Base-by-base conservation (phyloP, 2,113 vertebrate genomes). In the Neodon shergylaensis region DNA sequence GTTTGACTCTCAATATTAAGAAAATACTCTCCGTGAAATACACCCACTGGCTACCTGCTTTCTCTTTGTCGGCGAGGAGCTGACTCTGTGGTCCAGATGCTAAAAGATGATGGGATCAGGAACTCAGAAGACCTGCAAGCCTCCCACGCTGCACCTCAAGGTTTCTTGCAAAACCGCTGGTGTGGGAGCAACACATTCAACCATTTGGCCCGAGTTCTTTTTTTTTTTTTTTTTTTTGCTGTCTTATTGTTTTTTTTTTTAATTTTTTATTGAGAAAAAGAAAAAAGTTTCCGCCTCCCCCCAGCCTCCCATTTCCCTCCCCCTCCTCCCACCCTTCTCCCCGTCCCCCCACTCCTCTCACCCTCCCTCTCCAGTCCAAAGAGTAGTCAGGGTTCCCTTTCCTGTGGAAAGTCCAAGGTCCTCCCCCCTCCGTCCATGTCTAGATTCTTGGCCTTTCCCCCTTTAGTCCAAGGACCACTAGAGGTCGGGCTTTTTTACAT, bases 401-500 rank as follows among this genome's bases (percentile, higher is more conserved):
- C n/a, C n/a, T n/a, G n/a, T n/a, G n/a, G n/a, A n/a, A n/a, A n/a
- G n/a, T n/a, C n/a, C n/a, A n/a, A n/a, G n/a, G n/a, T n/a, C n/a
- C n/a, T n/a, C n/a, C n/a, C n/a, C n/a, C n/a, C n/a, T n/a, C n/a
- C n/a, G n/a, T n/a, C n/a, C n/a, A n/a, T n/a, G n/a, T n/a, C n/a
- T n/a, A n/a, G n/a, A n/a, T n/a, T 73, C 65, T 91, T 65, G 81
- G 77, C 68, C 47, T 88, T 93, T 88, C 61, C 12, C 76, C 72
- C 79, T 72, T 70, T 2, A 0, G 16, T 7, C 10, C 39, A 33
- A 39, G 88, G 77, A 83, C 94, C 97, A 96, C 96, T 95, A 97
- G 94, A 83, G 91, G 96, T 96, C 95, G 95, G 96, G 91, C 88
- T 95, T 93, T 95, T 94, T 91, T 84, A 88, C 52, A 66, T 88